Evolutionary conservation across 2,888 invertebrate species (phyloP).

Genomic region (Cephus rjabovi): DNA sequence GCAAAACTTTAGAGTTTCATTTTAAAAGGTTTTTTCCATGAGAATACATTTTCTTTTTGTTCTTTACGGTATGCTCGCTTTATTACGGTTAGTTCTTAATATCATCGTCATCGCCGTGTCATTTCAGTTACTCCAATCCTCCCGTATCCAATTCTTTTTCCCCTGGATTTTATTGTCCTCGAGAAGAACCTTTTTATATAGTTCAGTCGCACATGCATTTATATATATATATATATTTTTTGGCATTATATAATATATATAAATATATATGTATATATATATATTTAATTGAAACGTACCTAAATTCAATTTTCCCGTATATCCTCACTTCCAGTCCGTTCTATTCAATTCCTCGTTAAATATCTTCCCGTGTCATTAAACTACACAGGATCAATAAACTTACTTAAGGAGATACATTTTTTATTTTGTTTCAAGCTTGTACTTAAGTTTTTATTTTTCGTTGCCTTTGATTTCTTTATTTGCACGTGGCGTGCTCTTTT

Average conservation of each 20-base stretch:
- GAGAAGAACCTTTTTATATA: slow-evolving; percentile 26
- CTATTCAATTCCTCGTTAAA: neutral
- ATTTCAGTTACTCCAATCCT: neutral
- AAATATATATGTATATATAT: slow-evolving; percentile 35
- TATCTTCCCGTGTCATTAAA: neutral
- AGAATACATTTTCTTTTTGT: slow-evolving; percentile 19
- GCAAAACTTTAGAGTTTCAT: slow-evolving; percentile 36
- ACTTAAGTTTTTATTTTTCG: slow-evolving; percentile 34
- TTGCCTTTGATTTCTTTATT: slow-evolving; percentile 22
- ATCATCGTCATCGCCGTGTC: slow-evolving; percentile 6
- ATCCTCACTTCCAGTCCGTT: slow-evolving; percentile 19
- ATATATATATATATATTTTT: slow-evolving; percentile 33
- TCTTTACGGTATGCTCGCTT: slow-evolving; percentile 11
- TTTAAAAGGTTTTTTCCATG: slow-evolving; percentile 47
- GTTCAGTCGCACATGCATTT: slow-evolving; percentile 41
- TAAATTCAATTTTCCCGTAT: slow-evolving; percentile 35
- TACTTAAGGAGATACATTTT: slow-evolving; percentile 12
- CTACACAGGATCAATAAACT: slow-evolving; percentile 23
- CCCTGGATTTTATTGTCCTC: neutral
- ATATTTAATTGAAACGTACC: slow-evolving; percentile 15
- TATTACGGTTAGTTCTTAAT: neutral
- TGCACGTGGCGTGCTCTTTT: slow-evolving; percentile 12
- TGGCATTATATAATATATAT: slow-evolving; percentile 43
- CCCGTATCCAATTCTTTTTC: neutral
- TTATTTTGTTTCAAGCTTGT: slow-evolving; percentile 21